Conservation (phyloP, 2,888 invertebrate species). For the Mactromeris polynyma region DNA sequence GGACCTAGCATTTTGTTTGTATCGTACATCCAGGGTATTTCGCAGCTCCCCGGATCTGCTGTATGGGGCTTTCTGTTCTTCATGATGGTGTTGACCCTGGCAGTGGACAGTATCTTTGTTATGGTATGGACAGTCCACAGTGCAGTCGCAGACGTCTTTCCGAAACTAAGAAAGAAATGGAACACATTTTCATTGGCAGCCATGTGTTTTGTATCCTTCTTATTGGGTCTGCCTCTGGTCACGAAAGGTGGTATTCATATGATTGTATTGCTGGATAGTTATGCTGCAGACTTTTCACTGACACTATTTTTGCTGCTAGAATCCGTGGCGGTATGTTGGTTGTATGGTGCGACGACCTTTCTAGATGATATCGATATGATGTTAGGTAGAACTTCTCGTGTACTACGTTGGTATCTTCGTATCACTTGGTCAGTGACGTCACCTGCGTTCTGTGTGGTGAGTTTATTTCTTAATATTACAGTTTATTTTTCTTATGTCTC, state of each 20-base stretch:
- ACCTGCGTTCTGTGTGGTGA: conserved; percentile 46
- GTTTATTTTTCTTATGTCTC: too few species aligned
- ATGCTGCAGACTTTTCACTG: conserved; percentile 80
- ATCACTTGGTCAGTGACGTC: conserved; percentile 43
- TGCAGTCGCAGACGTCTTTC: conserved; percentile 35
- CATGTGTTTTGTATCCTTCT: conserved; percentile 33
- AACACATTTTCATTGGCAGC: conserved; percentile 23
- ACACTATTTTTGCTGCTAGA: conserved; percentile 91
- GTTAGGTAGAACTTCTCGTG: conserved; percentile 31
- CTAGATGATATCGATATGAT: conserved; percentile 54
- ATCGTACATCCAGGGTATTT: conserved; percentile 53
- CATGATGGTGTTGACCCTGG: conserved; percentile 54
- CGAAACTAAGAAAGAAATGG: conserved; percentile 7
- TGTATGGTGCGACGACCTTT: conserved; percentile 89
- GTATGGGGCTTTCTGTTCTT: conserved; percentile 59
- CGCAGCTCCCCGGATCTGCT: conserved; percentile 45
- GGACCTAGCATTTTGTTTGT: conserved; percentile 63
- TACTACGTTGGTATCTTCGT: conserved; percentile 44
- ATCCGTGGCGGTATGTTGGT: conserved; percentile 91
- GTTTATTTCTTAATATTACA: conserved; percentile 3
- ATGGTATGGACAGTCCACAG: conserved; percentile 41
- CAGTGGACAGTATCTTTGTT: conserved; percentile 47
- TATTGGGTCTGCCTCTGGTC: conserved; percentile 51
- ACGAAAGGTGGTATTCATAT: conserved; percentile 77
- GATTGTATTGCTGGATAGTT: conserved; percentile 76